Evolutionary conservation across 2,797 vertebrate species (phyloP), one percentile per base, ranked within the genome.

Genomic region (Capromys pilorides): DNA sequence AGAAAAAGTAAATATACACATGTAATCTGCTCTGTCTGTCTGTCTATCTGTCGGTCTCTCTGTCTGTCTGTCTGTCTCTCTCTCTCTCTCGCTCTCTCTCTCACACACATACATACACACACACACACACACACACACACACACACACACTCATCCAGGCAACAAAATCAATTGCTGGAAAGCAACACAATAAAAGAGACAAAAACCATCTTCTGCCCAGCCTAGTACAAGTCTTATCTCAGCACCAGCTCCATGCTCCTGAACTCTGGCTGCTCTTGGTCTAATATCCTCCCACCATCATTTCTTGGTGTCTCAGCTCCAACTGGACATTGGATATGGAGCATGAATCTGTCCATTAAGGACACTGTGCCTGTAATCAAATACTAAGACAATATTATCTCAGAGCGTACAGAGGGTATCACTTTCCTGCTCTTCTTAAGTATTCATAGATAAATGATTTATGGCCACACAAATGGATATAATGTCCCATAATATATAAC

Each of bases 401-500:
- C 97, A 96, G 95, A 94, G 89, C 92, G 85, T 86, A 93, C 67
- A 86, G 16, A 85, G 96, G 96, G 94, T 97, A 97, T 28, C 91
- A 71, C 91, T 98, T 97, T 94, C 97, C 96, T 97, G 92, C 94
- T 96, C 87, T 93, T 97, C 97, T 98, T 98, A 97, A 95, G 96
- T 98, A 97, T 98, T 97, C 96, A 83, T 59, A 97, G 94, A 88
- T 98, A 97, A 98, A 98, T 98, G 98, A 98, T 97, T 79, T 94
- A 98, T 83, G 88, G 94, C 41, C 69, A 95, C 96, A 97, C 93
- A 96, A 97, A 97, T 97, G 97, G 97, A 97, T 97, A 96, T 96
- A 97, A 97, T 90, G 89, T 86, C 73, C 77, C 95, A 89, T 71
- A 86, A 69, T 95, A 89, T 28, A 90, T 87, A 95, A 36, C 24